Conservation (phyloP, 2,888 invertebrate genomes). For the Microdon myrmicae region DNA sequence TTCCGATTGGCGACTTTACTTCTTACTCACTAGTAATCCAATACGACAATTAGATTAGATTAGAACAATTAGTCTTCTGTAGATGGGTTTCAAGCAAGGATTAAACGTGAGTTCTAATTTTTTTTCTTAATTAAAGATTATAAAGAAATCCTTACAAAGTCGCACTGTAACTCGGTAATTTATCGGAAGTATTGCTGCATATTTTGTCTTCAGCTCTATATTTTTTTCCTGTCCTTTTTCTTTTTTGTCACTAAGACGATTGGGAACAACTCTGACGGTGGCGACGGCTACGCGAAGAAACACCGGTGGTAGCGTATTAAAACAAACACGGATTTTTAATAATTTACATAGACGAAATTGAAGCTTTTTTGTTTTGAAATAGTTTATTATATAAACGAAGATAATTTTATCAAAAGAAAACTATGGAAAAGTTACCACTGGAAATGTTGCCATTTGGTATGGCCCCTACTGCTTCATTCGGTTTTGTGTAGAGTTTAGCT, state of each 20-base stretch:
- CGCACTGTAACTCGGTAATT: conserved; percentile 34
- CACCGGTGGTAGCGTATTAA: conserved; percentile 34
- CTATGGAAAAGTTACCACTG: conserved; percentile 37
- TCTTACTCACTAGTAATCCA: conserved; percentile 5
- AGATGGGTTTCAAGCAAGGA: conserved; percentile 8
- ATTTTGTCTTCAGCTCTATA: conserved; percentile 31
- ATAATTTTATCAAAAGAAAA: conserved; percentile 31
- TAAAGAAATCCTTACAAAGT: conserved; percentile 42
- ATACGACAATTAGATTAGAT: too few relatives aligned
- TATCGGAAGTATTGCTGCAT: conserved; percentile 38
- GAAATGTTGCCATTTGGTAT: conserved; percentile 45
- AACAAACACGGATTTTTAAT: conserved; percentile 21
- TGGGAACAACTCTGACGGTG: conserved; percentile 1
- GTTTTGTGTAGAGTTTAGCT: conserved; percentile 27
- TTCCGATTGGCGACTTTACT: conserved; percentile 14
- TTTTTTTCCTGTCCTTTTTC: conserved; percentile 9
- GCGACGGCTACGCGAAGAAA: conserved; percentile 23
- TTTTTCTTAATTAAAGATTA: conserved; percentile 18
- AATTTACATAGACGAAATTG: conserved; percentile 23
- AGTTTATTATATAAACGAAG: conserved; percentile 23
- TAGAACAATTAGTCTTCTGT: not conserved
- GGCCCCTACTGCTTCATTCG: conserved; percentile 41
- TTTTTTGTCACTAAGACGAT: conserved; percentile 16
- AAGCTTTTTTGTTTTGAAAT: conserved; percentile 16
- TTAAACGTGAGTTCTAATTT: conserved; percentile 19